Percentiles rank a stretch among this genome's conserved stretches.
These are phyloP conservation scores for Nipponacmea schrenckii DNA, from an alignment of 2,888 invertebrate species.

Conservation along the genomic window DNA sequence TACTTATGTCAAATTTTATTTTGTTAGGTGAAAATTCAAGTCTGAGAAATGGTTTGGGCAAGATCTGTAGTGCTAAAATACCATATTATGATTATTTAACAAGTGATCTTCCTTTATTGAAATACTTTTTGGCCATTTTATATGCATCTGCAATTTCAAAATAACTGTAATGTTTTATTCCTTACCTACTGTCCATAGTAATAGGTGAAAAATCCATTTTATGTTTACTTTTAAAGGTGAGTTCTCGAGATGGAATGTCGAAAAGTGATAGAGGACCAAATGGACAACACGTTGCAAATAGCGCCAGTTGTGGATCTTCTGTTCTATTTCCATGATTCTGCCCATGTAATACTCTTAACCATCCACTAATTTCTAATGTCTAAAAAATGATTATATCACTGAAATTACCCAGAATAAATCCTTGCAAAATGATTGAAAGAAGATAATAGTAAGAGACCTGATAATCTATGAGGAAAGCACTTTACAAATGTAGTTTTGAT, in stretches of 20 bases:
- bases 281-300: conserved; percentile 98
- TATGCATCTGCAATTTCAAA: too few relatives aligned
- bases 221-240: conserved; percentile 99
- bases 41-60: too few relatives aligned
- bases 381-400: conserved; percentile 67
- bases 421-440: neutral
- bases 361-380: conserved; percentile 97
- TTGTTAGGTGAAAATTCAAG: too few relatives aligned
- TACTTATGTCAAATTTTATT: too few relatives aligned
- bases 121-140: too few relatives aligned
- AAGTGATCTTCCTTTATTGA: too few relatives aligned
- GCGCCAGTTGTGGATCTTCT: conserved; percentile 82
- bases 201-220: conserved; percentile 95
- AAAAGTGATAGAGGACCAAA: conserved; percentile 97
- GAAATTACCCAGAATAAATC: neutral
- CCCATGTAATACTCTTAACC: conserved; percentile 94
- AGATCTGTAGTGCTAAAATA: too few relatives aligned
- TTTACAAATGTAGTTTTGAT: too few relatives aligned
- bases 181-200: conserved; percentile 93
- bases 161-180: neutral
- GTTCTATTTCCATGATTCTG: conserved; percentile 75
- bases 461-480: too few relatives aligned
- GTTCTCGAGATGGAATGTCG: conserved; percentile 97
- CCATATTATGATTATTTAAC: too few relatives aligned
- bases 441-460: too few relatives aligned